Conservation (phyloP, 2,113 vertebrate species). For the Hippolais icterina region DNA sequence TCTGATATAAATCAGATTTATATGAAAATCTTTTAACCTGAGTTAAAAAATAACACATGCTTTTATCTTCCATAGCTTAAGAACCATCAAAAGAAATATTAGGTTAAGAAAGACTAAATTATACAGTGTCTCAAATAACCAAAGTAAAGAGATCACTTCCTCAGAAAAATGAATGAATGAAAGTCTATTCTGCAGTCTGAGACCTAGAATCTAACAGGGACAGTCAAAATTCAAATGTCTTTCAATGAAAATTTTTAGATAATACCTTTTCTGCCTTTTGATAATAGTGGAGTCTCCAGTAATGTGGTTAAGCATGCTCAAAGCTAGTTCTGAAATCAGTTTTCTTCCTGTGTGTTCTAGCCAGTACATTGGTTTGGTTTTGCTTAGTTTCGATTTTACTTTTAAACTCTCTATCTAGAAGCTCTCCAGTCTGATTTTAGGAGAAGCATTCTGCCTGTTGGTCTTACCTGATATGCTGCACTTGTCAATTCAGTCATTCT, state of each 20-base stretch:
- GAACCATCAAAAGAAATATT: not conserved
- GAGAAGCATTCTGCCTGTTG: not conserved
- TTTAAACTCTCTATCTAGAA: not conserved
- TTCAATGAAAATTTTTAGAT: not conserved
- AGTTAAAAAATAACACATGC: not conserved
- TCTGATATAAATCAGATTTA: not conserved
- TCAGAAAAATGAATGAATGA: not conserved
- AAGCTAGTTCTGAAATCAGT: not conserved
- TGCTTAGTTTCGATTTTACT: not conserved
- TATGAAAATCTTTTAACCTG: not conserved
- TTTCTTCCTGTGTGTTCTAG: not conserved
- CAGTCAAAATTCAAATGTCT: not conserved
- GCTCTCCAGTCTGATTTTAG: not conserved
- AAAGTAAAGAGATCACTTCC: not conserved
- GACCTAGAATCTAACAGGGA: not conserved
- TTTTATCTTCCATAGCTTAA: not conserved
- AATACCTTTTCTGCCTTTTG: not conserved
- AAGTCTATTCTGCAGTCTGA: not conserved
- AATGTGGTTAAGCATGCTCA: not conserved
- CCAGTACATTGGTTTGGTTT: not conserved
- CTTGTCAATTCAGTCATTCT: not conserved
- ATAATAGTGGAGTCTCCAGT: not conserved
- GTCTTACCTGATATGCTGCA: not conserved
- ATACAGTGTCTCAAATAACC: not conserved
- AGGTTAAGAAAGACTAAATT: not conserved